Conservation (phyloP, 1,140 invertebrate species). For the Cydia pomonella region DNA sequence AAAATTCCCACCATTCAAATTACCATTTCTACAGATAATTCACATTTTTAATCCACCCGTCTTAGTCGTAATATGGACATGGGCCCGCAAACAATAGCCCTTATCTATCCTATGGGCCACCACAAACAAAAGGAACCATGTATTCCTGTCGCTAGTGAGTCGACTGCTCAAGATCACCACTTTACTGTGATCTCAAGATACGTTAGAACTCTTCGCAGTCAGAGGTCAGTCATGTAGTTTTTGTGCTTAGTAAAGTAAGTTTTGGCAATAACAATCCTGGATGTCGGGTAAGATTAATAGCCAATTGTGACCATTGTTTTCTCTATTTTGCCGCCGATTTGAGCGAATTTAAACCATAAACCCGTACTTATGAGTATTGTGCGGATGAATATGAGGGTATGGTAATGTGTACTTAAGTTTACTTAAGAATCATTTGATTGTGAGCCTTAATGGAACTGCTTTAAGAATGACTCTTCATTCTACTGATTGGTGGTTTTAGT, state of each 20-base stretch:
- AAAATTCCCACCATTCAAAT: neutral
- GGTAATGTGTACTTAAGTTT: neutral
- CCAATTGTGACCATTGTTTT: slow-evolving; percentile 23
- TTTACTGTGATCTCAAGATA: neutral
- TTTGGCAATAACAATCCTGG: neutral
- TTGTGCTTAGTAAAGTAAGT: neutral
- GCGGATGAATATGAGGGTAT: neutral
- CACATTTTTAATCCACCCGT: slow-evolving; percentile 12
- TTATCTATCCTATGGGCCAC: slow-evolving; percentile 16
- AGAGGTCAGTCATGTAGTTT: neutral
- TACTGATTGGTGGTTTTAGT: too few species aligned
- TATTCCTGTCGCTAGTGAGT: neutral
- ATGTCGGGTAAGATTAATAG: slow-evolving; percentile 23
- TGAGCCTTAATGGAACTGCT: neutral
- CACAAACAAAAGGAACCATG: slow-evolving; percentile 14
- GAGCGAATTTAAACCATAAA: neutral
- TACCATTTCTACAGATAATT: neutral
- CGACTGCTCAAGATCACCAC: neutral
- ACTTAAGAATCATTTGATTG: neutral
- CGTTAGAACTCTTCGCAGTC: neutral
- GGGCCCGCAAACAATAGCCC: slow-evolving; percentile 15
- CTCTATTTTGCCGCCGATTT: slow-evolving; percentile 3
- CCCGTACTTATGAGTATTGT: neutral
- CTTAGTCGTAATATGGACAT: slow-evolving; percentile 25
- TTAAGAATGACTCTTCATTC: too few species aligned